A percentile compares a stretch with the other conserved stretches of the same genome.
Conservation (phyloP, 2,888 invertebrate genomes). For the Agapostemon virescens region DNA sequence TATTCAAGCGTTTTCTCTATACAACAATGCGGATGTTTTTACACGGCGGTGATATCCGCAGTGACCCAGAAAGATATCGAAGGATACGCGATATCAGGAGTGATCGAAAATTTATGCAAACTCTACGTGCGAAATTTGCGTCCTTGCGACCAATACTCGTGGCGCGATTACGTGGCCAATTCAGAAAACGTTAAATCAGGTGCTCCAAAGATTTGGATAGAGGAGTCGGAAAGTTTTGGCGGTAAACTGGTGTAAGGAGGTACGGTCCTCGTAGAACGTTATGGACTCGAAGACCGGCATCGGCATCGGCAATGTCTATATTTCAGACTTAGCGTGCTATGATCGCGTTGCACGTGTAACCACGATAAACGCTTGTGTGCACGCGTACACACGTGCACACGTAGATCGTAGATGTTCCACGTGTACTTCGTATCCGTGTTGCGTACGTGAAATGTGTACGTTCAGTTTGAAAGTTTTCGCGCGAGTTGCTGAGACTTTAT, state of each 20-base stretch:
- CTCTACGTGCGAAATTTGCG: constrained; percentile 22
- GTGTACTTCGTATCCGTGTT: neutral
- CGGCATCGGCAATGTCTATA: constrained; percentile 62
- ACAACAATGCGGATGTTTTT: constrained; percentile 47
- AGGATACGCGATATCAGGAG: constrained; percentile 33
- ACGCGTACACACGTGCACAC: neutral
- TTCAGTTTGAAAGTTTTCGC: constrained; percentile 28
- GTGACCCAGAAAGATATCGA: constrained; percentile 51
- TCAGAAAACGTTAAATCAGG: constrained; percentile 15
- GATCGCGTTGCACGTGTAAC: constrained; percentile 59
- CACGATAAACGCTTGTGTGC: constrained; percentile 3
- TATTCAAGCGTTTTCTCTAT: constrained; percentile 21
- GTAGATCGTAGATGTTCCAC: neutral
- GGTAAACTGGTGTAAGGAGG: constrained; percentile 8
- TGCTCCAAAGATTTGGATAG: neutral
- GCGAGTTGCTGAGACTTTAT: constrained; percentile 6
- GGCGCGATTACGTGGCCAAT: neutral
- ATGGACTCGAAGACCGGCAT: constrained; percentile 37
- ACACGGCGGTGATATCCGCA: constrained; percentile 42
- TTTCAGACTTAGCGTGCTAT: constrained; percentile 73
- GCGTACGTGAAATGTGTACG: neutral
- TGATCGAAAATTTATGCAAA: constrained; percentile 34
- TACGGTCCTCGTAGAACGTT: constrained; percentile 42
- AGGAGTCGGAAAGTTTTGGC: constrained; percentile 10
- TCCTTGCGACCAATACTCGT: neutral